A percentile compares a stretch with the other conserved stretches of the same genome.
Evolutionary conservation across 1,140 invertebrate genomes (phyloP).

Genomic region (Drepana arcuata): DNA sequence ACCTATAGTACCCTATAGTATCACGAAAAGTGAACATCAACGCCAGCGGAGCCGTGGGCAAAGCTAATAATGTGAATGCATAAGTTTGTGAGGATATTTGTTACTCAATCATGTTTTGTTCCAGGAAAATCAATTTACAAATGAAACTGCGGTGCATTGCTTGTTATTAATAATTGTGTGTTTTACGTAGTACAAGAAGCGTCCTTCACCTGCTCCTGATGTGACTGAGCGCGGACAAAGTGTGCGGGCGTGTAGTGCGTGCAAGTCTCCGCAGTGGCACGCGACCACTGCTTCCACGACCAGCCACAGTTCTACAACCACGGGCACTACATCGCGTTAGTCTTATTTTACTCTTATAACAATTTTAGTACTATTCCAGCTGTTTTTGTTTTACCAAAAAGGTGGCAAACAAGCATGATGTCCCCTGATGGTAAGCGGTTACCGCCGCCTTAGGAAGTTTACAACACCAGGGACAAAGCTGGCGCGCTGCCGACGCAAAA

Average conservation of each 20-base stretch:
- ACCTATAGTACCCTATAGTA: too few species aligned
- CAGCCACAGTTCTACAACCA: constrained; percentile 66
- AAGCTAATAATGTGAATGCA: too few species aligned
- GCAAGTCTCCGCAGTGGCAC: constrained; percentile 52
- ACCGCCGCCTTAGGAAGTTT: neutral
- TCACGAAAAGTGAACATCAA: too few species aligned
- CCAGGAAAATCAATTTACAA: too few species aligned
- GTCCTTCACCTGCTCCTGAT: constrained; percentile 54
- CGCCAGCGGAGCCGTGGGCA: too few species aligned
- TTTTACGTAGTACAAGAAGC: constrained; percentile 51
- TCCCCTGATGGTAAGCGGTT: neutral
- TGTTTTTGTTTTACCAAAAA: constrained; percentile 1
- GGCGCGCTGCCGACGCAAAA: too few species aligned
- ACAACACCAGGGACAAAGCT: constrained; percentile 3
- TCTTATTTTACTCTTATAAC: constrained; percentile 9
- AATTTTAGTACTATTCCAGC: too few species aligned
- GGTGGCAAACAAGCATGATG: neutral
- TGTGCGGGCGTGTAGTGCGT: constrained; percentile 28
- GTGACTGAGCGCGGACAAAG: constrained; percentile 50
- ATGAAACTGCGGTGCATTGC: too few species aligned
- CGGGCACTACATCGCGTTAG: constrained; percentile 63
- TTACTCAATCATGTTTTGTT: too few species aligned
- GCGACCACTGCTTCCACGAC: constrained; percentile 51
- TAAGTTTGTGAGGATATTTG: too few species aligned
- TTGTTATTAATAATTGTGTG: too few species aligned